A percentile compares a stretch with the other conserved stretches of the same genome.
Conservation (phyloP, 2,797 vertebrate species). For the Pangasius krempfi region DNA sequence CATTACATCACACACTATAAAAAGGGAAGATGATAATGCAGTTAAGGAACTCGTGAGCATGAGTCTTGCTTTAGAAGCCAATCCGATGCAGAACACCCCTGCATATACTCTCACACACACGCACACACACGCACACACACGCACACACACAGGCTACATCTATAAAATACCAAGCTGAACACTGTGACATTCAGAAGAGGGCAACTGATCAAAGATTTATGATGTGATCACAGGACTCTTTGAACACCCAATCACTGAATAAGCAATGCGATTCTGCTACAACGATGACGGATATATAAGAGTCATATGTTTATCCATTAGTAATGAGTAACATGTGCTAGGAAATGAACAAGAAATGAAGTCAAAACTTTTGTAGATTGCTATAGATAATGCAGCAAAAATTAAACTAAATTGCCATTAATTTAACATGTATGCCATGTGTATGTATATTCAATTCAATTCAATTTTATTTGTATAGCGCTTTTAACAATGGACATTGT, state of each 20-base stretch:
- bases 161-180: slow-evolving; percentile 18
- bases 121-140: neutral
- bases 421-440: neutral
- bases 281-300: slow-evolving; percentile 2
- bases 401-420: neutral
- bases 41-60: slow-evolving; percentile 16
- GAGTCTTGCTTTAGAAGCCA: slow-evolving; percentile 15
- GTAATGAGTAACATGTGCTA: slow-evolving; percentile 3
- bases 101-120: neutral
- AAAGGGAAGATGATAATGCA: slow-evolving; percentile 33
- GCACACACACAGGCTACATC: neutral
- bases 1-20: slow-evolving; percentile 16
- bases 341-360: neutral
- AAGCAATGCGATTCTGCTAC: slow-evolving; percentile 30
- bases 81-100: neutral
- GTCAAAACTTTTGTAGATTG: neutral
- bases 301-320: neutral
- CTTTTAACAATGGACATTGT: too few relatives aligned
- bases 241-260: slow-evolving; percentile 44
- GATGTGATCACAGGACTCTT: slow-evolving; percentile 30
- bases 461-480: too few relatives aligned
- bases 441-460: neutral
- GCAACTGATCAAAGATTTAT: slow-evolving; percentile 41
- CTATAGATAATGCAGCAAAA: neutral
- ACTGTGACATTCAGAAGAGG: slow-evolving; percentile 14